Conservation (phyloP, 2,888 invertebrate species). For the Hermaeophaga mercurialis region DNA sequence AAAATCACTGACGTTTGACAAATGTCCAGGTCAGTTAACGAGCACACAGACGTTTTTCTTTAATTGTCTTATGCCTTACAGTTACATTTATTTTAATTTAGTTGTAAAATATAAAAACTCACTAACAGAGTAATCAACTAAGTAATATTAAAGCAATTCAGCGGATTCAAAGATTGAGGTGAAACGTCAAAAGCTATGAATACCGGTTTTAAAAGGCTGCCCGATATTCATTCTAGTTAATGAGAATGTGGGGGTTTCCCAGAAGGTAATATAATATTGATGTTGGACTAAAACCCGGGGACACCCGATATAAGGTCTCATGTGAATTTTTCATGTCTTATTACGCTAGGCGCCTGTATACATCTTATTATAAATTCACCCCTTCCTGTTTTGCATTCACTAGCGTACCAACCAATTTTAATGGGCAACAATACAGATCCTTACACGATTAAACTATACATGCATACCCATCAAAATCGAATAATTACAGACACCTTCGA, state of each 20-base stretch:
- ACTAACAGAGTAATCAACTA: no score
- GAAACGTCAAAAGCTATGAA: neutral
- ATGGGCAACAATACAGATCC: neutral
- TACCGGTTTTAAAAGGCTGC: constrained; percentile 1
- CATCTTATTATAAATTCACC: constrained; percentile 33
- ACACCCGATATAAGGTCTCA: constrained; percentile 24
- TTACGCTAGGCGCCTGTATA: constrained; percentile 27
- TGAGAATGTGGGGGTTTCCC: constrained; percentile 21
- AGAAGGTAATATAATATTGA: constrained; percentile 26
- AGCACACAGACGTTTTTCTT: no score
- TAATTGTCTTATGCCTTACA: no score
- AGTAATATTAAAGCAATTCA: no score
- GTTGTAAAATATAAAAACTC: neutral
- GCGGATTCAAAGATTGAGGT: neutral
- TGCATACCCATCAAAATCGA: no score
- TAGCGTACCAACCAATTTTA: neutral
- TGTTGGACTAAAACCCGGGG: constrained; percentile 18
- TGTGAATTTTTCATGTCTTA: constrained; percentile 30
- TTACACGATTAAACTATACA: no score
- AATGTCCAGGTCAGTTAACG: constrained; percentile 5
- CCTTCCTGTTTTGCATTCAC: constrained; percentile 19
- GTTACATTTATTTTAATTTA: constrained; percentile 2
- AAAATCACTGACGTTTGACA: constrained; percentile 14
- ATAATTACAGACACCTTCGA: no score
- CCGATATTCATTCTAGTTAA: constrained; percentile 18